Percentiles rank a stretch among this genome's conserved stretches.
These are phyloP conservation scores for Ictidomys tridecemlineatus DNA, from an alignment of 2,113 vertebrate species.

Conservation along the genomic window DNA sequence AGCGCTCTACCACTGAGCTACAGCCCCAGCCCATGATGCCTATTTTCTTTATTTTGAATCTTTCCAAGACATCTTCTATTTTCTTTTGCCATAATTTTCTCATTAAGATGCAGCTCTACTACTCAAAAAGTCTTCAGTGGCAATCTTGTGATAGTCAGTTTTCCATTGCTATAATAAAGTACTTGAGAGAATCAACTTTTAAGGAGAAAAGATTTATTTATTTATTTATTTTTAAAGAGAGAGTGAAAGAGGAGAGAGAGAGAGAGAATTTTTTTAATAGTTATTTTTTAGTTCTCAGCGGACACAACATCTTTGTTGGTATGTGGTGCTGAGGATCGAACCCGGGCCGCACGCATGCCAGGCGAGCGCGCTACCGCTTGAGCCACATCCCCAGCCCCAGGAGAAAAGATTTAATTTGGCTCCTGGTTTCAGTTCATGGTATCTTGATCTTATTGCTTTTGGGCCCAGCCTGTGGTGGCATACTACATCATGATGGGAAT, in stretches of 20 bases:
- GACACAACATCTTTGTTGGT: no score
- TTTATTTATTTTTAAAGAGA: no score
- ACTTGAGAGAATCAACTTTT: background rate
- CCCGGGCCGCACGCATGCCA: no score
- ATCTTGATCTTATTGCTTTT: background rate
- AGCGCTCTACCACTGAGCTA: no score
- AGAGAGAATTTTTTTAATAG: no score
- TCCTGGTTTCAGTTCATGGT: background rate
- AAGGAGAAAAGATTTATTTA: background rate
- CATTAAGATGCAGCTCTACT: conserved; percentile 40
- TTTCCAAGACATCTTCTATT: conserved; percentile 20
- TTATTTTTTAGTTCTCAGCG: no score
- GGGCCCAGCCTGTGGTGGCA: background rate
- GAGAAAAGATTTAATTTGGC: background rate
- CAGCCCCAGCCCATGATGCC: background rate
- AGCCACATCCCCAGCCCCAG: no score
- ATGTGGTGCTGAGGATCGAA: no score
- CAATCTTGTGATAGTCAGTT: background rate
- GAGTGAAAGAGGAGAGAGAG: no score
- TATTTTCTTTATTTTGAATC: conserved; percentile 31
- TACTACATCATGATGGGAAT: background rate
- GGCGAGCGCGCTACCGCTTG: no score
- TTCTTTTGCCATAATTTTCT: background rate
- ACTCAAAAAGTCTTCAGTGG: conserved; percentile 33
- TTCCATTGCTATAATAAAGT: background rate